Evolutionary conservation across 2,888 invertebrate genomes (phyloP).

Genomic region (Oxycera nigricornis): DNA sequence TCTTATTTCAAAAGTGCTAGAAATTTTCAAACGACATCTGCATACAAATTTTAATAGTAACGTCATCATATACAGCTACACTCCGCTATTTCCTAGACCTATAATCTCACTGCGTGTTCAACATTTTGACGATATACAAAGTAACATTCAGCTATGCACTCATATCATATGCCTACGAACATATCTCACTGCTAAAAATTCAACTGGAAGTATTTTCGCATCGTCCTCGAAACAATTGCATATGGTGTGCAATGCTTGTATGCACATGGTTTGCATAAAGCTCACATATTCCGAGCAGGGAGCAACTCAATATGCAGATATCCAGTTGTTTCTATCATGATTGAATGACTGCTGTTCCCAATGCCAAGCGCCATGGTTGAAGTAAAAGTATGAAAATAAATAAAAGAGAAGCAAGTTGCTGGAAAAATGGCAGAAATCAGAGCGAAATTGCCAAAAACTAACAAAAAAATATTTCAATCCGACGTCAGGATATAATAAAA

Average conservation of each 20-base stretch:
- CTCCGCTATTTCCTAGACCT: too few relatives aligned
- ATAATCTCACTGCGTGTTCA: too few relatives aligned
- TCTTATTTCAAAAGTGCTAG: too few relatives aligned
- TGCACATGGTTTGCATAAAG: background rate
- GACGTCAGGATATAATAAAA: slow-evolving; percentile 47
- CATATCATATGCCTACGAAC: background rate
- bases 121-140: too few relatives aligned
- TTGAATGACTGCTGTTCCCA: slow-evolving; percentile 42
- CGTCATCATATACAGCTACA: too few relatives aligned
- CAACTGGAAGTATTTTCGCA: background rate
- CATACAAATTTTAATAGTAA: too few relatives aligned
- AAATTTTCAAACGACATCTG: too few relatives aligned
- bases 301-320: slow-evolving; percentile 37
- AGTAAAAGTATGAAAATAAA: slow-evolving; percentile 37
- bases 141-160: too few relatives aligned
- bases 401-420: slow-evolving; percentile 30
- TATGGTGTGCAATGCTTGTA: slow-evolving; percentile 17
- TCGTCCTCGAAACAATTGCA: slow-evolving; percentile 17
- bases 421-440: slow-evolving; percentile 32
- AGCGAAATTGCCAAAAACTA: slow-evolving; percentile 27
- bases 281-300: slow-evolving; percentile 17
- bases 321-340: slow-evolving; percentile 39
- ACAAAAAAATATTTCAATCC: slow-evolving; percentile 46
- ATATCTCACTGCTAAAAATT: background rate
- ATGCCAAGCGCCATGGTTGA: background rate